A percentile compares a stretch with the other conserved stretches of the same genome.
Evolutionary conservation across 2,888 invertebrate species (phyloP).

Genomic region (Heliconius ethilla): DNA sequence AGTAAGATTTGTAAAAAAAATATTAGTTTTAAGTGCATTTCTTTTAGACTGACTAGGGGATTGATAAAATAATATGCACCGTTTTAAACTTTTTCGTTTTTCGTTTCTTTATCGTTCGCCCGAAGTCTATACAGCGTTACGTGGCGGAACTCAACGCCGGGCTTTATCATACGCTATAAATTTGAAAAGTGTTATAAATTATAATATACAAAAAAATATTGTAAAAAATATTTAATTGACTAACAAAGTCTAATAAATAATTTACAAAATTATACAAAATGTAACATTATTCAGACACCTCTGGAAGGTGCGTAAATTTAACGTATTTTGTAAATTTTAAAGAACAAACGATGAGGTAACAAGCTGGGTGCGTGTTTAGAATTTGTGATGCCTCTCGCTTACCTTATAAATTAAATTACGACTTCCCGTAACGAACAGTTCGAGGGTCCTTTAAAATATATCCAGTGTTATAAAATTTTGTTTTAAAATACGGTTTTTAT

Average conservation of each 20-base stretch:
- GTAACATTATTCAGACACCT: slow-evolving; percentile 11
- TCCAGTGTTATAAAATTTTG: slow-evolving; percentile 1
- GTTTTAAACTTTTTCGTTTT: no score
- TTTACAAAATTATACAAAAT: slow-evolving; percentile 4
- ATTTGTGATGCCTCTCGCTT: slow-evolving; percentile 45
- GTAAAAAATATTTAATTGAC: no score
- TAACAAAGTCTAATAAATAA: neutral
- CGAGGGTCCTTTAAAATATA: slow-evolving; percentile 18
- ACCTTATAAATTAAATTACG: slow-evolving; percentile 45
- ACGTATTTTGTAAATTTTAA: slow-evolving; percentile 29
- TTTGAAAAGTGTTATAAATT: no score
- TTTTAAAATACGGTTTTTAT: slow-evolving; percentile 5
- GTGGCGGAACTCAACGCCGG: no score
- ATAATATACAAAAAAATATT: no score
- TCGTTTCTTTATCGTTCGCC: no score
- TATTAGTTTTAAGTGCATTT: no score
- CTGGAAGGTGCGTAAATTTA: slow-evolving; percentile 27
- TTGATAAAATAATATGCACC: no score
- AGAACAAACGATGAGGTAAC: slow-evolving; percentile 43
- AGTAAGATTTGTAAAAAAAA: no score
- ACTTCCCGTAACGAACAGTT: slow-evolving; percentile 37
- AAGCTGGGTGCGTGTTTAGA: slow-evolving; percentile 43
- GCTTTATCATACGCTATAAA: no score
- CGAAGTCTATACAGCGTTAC: no score
- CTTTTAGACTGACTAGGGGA: no score